Conservation (phyloP, 2,888 invertebrate species). For the Hyalella azteca region DNA sequence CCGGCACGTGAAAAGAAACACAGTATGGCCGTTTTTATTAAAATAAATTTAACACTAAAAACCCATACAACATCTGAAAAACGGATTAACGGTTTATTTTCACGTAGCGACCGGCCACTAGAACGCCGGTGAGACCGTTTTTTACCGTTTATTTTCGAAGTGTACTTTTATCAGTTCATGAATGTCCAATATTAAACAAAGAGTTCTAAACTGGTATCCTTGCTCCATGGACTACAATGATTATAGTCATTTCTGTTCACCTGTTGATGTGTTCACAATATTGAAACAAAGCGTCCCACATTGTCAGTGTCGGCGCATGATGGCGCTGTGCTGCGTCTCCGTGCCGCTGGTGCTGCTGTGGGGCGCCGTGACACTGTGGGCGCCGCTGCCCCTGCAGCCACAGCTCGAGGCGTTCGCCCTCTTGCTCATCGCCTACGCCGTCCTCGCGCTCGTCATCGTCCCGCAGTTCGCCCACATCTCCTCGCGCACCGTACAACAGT, state of each 20-base stretch:
- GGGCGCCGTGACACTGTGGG: background rate
- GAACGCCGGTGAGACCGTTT: too few relatives aligned
- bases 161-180: too few relatives aligned
- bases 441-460: conserved; percentile 3
- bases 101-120: too few relatives aligned
- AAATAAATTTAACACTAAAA: too few relatives aligned
- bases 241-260: background rate
- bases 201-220: too few relatives aligned
- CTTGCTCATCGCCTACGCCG: background rate
- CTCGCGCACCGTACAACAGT: background rate
- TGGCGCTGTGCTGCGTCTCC: background rate
- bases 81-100: too few relatives aligned
- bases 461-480: background rate
- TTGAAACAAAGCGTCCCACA: background rate
- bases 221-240: too few relatives aligned
- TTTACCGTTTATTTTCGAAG: too few relatives aligned
- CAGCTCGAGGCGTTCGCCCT: background rate
- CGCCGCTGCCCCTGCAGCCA: background rate
- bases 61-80: too few relatives aligned
- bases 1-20: too few relatives aligned
- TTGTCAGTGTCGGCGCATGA: background rate
- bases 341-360: conserved; percentile 18
- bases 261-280: background rate
- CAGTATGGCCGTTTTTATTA: too few relatives aligned
- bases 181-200: too few relatives aligned